Base-by-base conservation (phyloP, 2,888 invertebrate species). In the Caenorhabditis wallacei region DNA sequence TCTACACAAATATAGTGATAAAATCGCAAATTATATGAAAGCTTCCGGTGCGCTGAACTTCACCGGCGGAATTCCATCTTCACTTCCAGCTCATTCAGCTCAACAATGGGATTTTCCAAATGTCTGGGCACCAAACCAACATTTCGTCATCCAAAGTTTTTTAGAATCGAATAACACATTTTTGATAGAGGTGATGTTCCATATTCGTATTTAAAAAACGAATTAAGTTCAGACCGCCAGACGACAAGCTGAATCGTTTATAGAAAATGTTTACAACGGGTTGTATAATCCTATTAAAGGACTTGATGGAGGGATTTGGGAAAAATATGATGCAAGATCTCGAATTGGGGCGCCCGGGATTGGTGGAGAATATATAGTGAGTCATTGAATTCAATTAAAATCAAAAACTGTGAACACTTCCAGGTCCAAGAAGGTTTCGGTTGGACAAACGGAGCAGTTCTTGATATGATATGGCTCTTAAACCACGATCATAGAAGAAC, bases 31-130 rank as follows among this genome's bases (percentile, higher is more conserved):
- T 11, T 90, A 90, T 57, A 51, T 90, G 1, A 75, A 88, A 51
- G 30, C 48, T 18, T 80, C 69, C 8, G 82, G 79, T 16, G 84
- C 83, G 7, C 63, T 88, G 20, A 71, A 83, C 1, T 88, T 63
- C 80, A 46, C 53, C 84, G 90, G 88, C 11, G 90, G 90, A 13
- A 78, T 90, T 10, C 90, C 90, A 3, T 82, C 89, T 0, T 82
- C 85, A 7, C 59, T 88, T 18, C 82, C 83, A 8, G 61, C 80
- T 4, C 46, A 70, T 3, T 85, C 89, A 1, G 53, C 59, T 0
- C 87, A 91, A 68, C 91, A 91, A 76, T 91, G 91, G 91, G 91
- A 91, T 68, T 90, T 86, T 63, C 91, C 91, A 20, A 91, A 91
- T 80, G 88, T 86, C 20, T 91, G 91, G 91, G 88, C 91, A 0